Base-by-base conservation (phyloP, 2,113 vertebrate species). In the Equus quagga region DNA sequence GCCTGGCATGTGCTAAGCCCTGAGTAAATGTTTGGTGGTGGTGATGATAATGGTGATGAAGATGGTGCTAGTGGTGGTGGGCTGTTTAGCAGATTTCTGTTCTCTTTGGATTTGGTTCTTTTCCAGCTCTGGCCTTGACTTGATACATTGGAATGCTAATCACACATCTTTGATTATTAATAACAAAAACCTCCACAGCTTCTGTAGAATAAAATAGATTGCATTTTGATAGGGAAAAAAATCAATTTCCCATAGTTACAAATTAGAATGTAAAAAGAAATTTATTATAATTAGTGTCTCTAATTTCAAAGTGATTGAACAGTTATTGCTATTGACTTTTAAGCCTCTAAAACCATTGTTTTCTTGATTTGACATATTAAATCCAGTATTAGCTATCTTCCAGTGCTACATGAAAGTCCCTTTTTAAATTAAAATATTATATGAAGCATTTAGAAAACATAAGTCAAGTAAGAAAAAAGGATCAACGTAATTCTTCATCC, bases 391-490 rank as follows among this genome's bases (percentile, higher is more conserved):
- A 86, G 18, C 18, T 78, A 60, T 83, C 75, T 72, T 80, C 33
- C 17, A 89, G 14, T 84, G 26, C 33, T n/a, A 58, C 17, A 67
- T 83, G n/a, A 79, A 72, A 89, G 26, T 82, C 33, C 46, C n/a
- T 85, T 94, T 96, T 88, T 72, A 83, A 90, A 83, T 33, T 91
- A 70, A 82, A 95, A 46, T 95, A 54, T 92, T 88, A 33, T 51
- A 17, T 84, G 83, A 69, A 62, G 3, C 19, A 84, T 75, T 83
- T 91, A 62, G 8, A 73, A 93, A 87, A 58, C 51, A 72, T 56
- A 46, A 89, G 58, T 60, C 18, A 64, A 81, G 9, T 91, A 70
- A 82, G 28, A 73, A 75, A 70, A 80, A 81, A 58, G 75, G 11
- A 31, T 64, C 51, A 72, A 2, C 80, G 49, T 88, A 21, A 56